phyloP scores from a whole-genome alignment of 2,888 invertebrate species.

The Cheilosia soror region DNA sequence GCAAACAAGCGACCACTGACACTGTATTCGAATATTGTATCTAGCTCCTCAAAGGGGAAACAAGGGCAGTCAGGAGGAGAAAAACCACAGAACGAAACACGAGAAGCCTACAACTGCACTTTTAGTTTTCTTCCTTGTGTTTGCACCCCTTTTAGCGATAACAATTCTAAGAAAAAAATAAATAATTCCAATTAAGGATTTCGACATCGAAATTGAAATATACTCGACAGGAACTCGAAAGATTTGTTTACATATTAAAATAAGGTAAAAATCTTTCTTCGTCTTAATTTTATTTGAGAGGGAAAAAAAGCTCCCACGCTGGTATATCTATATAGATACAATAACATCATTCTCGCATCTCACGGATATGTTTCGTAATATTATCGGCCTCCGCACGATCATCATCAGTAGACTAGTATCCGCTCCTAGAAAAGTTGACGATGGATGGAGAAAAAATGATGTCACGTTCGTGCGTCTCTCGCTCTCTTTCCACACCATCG shows the following conservation, averaged over 20 bases:
- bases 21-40: neutral
- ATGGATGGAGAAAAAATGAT: slow-evolving; percentile 51
- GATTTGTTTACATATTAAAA: neutral
- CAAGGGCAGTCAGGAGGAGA: slow-evolving; percentile 11
- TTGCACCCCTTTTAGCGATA: slow-evolving; percentile 22
- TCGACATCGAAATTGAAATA: slow-evolving; percentile 1
- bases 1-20: neutral
- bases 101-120: slow-evolving; percentile 36
- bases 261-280: neutral
- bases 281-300: neutral
- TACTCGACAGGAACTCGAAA: neutral
- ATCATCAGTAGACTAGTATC: slow-evolving; percentile 28
- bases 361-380: slow-evolving; percentile 56
- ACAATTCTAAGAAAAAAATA: slow-evolving; percentile 14
- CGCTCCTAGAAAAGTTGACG: slow-evolving; percentile 60
- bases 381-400: slow-evolving; percentile 48
- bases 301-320: slow-evolving; percentile 26
- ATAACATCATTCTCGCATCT: slow-evolving; percentile 7
- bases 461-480: slow-evolving; percentile 66
- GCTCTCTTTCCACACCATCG: slow-evolving; percentile 18
- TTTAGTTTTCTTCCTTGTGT: slow-evolving; percentile 1
- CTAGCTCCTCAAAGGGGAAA: slow-evolving; percentile 37
- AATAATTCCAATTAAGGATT: slow-evolving; percentile 26
- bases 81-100: slow-evolving; percentile 42
- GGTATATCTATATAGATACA: neutral